Conservation (phyloP, 2,113 vertebrate species). For the Gymnocephalus cernua region DNA sequence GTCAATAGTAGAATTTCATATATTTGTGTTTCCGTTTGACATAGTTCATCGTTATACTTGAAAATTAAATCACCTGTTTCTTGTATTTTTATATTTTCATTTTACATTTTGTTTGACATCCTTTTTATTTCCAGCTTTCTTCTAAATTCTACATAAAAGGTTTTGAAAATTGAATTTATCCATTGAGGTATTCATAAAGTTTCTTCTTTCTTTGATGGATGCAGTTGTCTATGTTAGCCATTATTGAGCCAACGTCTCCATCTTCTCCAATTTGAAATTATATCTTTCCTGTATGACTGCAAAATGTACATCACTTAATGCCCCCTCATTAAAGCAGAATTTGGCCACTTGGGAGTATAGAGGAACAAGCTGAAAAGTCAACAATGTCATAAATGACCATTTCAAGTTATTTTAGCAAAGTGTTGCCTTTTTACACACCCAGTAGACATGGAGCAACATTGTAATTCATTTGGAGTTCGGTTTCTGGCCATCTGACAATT, state of each 20-base stretch:
- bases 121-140: background rate
- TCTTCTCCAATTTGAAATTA: background rate
- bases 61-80: background rate
- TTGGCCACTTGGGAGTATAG: background rate
- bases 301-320: background rate
- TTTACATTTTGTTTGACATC: constrained; percentile 1
- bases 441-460: background rate
- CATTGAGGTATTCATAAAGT: too few relatives aligned
- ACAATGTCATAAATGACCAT: background rate
- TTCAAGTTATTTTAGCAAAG: background rate
- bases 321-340: background rate
- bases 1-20: background rate
- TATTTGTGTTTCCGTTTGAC: background rate
- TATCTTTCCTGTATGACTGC: background rate
- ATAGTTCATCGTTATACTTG: background rate
- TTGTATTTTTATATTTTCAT: background rate
- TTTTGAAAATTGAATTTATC: too few relatives aligned
- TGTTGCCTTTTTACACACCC: background rate
- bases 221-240: constrained; percentile 4
- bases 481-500: background rate
- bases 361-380: background rate
- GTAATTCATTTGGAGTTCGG: background rate
- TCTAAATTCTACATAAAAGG: background rate
- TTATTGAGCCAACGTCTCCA: background rate
- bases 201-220: background rate